Base-by-base conservation (phyloP, 2,797 vertebrate species). In the Masticophis lateralis region DNA sequence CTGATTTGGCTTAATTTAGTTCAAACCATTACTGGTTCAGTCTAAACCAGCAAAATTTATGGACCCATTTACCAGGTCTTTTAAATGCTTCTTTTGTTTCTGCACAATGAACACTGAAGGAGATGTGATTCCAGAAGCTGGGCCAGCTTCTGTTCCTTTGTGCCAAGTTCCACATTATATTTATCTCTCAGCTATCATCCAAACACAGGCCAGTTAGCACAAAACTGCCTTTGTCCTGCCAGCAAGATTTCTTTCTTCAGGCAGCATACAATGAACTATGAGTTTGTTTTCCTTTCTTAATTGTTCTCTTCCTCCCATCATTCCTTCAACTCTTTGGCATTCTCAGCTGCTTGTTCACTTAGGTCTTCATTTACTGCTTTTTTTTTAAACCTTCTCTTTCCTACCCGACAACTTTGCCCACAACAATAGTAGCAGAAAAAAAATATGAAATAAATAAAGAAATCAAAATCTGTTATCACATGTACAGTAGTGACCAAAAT, bases 141-240 rank as follows among this genome's bases (percentile, higher is more conserved):
- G 90, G 96, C 96, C 93, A 87, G 93, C 66, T 20, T 95, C 95
- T 95, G 91, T 94, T 94, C 94, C 94, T 95, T 93, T 0, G 0
- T 95, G 96, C 96, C 97, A 97, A 97, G 91, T 97, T 96, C 95
- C 93, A 96, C 95, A 96, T 97, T 95, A 90, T 95, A 95, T 96
- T 97, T 97, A 97, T 97, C 97, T 97, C 93, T 94, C 95, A 96
- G 92, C 96, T 97, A 97, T 97, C 97, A 0, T 95, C 94, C 94
- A 95, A 97, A 96, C 93, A 97, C 96, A 98, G 97, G 94, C 94
- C 96, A 27, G 91, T 94, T 96, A 95, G 83, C 94, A 47, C 69
- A 94, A 94, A 96, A 93, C n/a, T 63, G 9, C 6, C 37, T 96
- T 96, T 97, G 88, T 96, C 88, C 51, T 95, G 95, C 93, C 14